Percentiles rank a stretch among this genome's conserved stretches.
Evolutionary conservation across 2,113 vertebrate genomes (phyloP).

Genomic region (Rhinichthys klamathensis): DNA sequence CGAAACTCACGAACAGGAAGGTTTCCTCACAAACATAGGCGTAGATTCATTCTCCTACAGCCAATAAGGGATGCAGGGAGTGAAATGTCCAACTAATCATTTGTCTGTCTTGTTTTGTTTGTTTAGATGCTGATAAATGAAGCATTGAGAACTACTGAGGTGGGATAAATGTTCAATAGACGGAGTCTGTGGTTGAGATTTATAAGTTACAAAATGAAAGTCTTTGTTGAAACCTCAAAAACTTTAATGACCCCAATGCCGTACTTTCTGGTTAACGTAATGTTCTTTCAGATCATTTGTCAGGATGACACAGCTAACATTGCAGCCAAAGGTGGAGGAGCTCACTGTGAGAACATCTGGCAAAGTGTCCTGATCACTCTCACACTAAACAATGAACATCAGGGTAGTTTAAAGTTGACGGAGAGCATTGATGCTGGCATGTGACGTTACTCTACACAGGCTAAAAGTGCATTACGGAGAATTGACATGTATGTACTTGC

Average conservation of each 20-base stretch:
- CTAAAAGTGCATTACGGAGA: neutral
- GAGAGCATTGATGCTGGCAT: neutral
- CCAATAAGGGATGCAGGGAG: neutral
- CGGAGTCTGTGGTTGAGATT: neutral
- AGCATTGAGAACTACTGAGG: neutral
- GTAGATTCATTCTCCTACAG: neutral
- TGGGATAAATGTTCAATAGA: neutral
- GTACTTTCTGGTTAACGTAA: conserved; percentile 20
- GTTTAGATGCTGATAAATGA: conserved; percentile 2
- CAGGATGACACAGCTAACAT: conserved; percentile 20
- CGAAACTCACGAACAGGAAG: neutral
- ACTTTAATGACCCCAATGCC: neutral
- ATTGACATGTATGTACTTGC: too few relatives aligned
- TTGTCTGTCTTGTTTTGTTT: neutral
- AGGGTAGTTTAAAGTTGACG: conserved; percentile 13
- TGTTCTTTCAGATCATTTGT: neutral
- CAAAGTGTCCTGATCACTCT: neutral
- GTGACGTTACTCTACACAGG: neutral
- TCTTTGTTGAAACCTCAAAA: conserved; percentile 12
- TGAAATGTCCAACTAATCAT: neutral
- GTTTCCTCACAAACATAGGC: conserved; percentile 1
- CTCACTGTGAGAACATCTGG: conserved; percentile 22
- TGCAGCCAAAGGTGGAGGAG: conserved; percentile 31
- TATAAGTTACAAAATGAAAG: conserved; percentile 6
- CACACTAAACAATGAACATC: conserved; percentile 11